Conservation (phyloP, 2,888 invertebrate species). For the Hirtodrosophila trivittata region DNA sequence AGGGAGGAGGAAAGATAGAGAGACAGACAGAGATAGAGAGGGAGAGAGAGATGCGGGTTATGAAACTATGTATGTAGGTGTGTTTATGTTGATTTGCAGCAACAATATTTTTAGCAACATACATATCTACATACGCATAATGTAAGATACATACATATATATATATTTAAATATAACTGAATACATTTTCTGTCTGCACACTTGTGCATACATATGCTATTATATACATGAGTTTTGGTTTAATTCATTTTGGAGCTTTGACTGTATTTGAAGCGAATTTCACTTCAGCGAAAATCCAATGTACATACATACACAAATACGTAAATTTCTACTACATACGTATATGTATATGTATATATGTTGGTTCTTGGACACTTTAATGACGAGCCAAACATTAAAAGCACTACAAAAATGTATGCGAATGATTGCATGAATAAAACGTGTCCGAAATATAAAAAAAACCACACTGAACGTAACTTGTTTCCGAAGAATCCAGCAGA, state of each 20-base stretch:
- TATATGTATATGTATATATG: conserved; percentile 1
- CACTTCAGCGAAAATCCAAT: conserved; percentile 2
- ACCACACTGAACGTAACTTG: conserved; percentile 4
- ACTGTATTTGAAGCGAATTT: conserved; percentile 1
- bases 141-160: no score
- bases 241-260: neutral
- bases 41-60: neutral
- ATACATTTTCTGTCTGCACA: neutral
- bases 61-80: conserved; percentile 15
- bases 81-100: conserved; percentile 29
- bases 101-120: conserved; percentile 51
- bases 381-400: conserved; percentile 2
- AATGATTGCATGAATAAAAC: neutral
- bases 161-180: neutral
- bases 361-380: conserved; percentile 1
- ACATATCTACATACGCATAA: conserved; percentile 22
- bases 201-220: neutral
- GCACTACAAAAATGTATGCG: conserved; percentile 1
- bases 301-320: neutral
- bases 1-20: conserved; percentile 16
- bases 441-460: conserved; percentile 23
- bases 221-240: neutral
- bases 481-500: conserved; percentile 14
- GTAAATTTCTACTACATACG: no score
- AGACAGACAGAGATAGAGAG: neutral